A percentile compares a stretch with the other conserved stretches of the same genome.
Conservation (phyloP, 2,888 invertebrate species). For the Coenonympha glycerion region DNA sequence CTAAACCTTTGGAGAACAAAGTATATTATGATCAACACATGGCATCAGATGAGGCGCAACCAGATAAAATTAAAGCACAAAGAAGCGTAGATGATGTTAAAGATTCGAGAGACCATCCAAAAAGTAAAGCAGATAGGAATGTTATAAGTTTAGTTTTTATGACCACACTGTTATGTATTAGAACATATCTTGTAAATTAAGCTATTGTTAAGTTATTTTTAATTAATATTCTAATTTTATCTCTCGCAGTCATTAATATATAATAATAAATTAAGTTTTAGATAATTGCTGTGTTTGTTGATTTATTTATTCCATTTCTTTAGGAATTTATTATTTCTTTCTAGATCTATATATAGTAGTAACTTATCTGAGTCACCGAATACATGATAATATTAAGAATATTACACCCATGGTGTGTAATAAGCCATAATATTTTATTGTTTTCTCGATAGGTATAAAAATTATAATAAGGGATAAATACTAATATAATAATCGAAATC, state of each 20-base stretch:
- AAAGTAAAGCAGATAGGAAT: slow-evolving; percentile 37
- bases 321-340: no score
- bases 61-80: slow-evolving; percentile 55
- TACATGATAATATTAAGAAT: no score
- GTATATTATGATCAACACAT: slow-evolving; percentile 47
- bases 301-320: slow-evolving; percentile 16
- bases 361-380: no score
- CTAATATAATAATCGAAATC: no score
- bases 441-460: no score
- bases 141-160: slow-evolving; percentile 33
- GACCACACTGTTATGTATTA: slow-evolving; percentile 38
- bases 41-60: slow-evolving; percentile 64
- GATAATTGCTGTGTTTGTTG: slow-evolving; percentile 29
- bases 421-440: no score
- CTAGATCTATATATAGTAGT: no score
- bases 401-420: no score
- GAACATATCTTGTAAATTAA: slow-evolving; percentile 30
- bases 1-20: slow-evolving; percentile 51
- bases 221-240: slow-evolving; percentile 34
- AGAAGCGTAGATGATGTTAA: slow-evolving; percentile 45
- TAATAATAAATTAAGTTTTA: slow-evolving; percentile 47
- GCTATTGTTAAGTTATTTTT: slow-evolving; percentile 24
- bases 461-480: no score
- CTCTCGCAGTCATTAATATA: slow-evolving; percentile 65
- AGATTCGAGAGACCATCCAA: slow-evolving; percentile 26